phyloP scores from a whole-genome alignment of 2,888 invertebrate species.

The Campaea margaritaria region DNA sequence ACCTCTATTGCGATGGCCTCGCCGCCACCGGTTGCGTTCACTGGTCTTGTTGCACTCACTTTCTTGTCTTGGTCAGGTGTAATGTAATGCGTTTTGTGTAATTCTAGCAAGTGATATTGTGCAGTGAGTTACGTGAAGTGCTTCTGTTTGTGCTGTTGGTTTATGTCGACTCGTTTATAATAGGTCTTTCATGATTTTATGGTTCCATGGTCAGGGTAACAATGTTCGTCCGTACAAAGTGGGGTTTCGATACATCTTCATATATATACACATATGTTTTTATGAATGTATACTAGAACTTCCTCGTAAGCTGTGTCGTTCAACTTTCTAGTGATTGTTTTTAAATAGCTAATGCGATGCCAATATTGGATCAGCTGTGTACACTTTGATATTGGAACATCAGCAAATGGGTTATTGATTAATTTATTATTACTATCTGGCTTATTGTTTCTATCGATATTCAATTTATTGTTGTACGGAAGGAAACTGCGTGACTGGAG shows the following conservation, averaged over 20 bases:
- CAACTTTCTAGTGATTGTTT: conserved; percentile 29
- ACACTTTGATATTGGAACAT: conserved; percentile 1
- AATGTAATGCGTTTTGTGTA: conserved; percentile 70
- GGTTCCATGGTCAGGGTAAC: conserved; percentile 39
- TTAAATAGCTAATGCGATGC: conserved; percentile 1
- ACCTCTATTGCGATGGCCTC: conserved; percentile 77
- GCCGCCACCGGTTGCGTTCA: conserved; percentile 77
- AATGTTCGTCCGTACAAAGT: conserved; percentile 14
- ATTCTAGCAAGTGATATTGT: conserved; percentile 60
- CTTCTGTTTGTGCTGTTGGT: conserved; percentile 23
- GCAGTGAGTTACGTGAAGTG: conserved; percentile 49
- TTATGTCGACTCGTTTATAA: conserved; percentile 1
- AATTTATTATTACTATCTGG: background rate
- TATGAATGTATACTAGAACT: conserved; percentile 5
- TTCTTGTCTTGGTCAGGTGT: conserved; percentile 82
- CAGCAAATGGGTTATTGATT: conserved; percentile 3
- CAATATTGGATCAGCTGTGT: conserved; percentile 20
- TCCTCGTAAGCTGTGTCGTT: conserved; percentile 15
- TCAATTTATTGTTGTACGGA: conserved; percentile 18
- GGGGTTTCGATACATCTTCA: conserved; percentile 32
- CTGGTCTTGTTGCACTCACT: conserved; percentile 79
- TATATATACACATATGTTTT: conserved; percentile 22
- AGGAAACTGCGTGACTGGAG: conserved; percentile 20
- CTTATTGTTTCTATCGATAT: background rate
- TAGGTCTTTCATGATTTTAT: conserved; percentile 27